Base-by-base conservation (phyloP, 1,140 invertebrate species). In the Brachionus rubens region DNA sequence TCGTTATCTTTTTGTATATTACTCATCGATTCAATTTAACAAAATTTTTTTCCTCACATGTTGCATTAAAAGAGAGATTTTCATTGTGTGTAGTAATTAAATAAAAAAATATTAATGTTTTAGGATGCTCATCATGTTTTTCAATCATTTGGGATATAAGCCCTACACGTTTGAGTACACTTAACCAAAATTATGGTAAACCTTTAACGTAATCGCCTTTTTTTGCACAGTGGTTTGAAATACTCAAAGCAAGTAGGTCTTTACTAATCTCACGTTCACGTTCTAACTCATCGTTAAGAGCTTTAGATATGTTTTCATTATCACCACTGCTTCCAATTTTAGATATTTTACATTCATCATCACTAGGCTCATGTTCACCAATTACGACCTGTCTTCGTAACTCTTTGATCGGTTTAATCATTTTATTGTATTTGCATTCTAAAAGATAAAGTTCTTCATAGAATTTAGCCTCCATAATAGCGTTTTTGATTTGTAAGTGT, bases 181-280 rank as follows among this genome's bases (percentile, higher is more conserved):
- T 96, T 67, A 97, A 86, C 96, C 96, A 99, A 86, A 99, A 99
- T 70, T 93, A 90, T 2, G 95, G 94, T 82, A 99, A 91, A 24
- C 96, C 96, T 83, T 85, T 79, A 83, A 48, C 75, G 43, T 43
- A 65, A 21, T 65, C 59, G 2, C 59, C 59, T 46, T 65, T 65
- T 65, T 43, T 24, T 12, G 19, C n/a, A 26, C 36, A 19, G 30
- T 65, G n/a, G 7, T 65, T 65, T 9, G 59, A 65, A 24, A 65
- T 65, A 21, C 59, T 65, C 36, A 65, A 41, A 7, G 59, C 59
- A 6, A 65, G 76, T 62, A 47, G 77, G 19, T 47, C 77, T 79
- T 77, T 46, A 16, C 88, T 77, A 87, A 86, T 47, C 82, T 82
- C 77, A 90, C 85, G 80, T 89, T 79, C 84, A 41, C 72, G 76